A percentile compares a stretch with the other conserved stretches of the same genome.
phyloP scores from a whole-genome alignment of 2,888 invertebrate species.

The Amiota communis region DNA sequence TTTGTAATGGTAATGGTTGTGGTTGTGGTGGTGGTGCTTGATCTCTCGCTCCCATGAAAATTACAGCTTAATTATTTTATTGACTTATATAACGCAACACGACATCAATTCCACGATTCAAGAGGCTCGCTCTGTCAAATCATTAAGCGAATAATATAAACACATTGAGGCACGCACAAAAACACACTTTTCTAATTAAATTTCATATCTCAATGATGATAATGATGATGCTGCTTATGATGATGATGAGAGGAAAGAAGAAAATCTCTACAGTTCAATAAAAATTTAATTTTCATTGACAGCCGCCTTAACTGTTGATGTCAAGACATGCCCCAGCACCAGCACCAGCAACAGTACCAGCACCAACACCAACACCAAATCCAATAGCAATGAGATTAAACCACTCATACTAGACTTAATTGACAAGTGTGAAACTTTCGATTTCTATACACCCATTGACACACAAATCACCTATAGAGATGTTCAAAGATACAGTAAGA shows the following conservation, averaged over 20 bases:
- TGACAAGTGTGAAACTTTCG: constrained; percentile 66
- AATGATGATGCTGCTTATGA: neutral
- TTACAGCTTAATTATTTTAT: constrained; percentile 65
- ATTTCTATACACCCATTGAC: constrained; percentile 66
- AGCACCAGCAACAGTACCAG: neutral
- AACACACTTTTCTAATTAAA: constrained; percentile 59
- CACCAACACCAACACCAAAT: constrained; percentile 25
- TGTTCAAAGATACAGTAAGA: constrained; percentile 17
- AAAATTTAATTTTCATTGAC: constrained; percentile 66
- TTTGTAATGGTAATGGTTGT: neutral
- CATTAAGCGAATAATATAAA: constrained; percentile 52
- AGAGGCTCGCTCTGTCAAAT: constrained; percentile 26
- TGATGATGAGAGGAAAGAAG: neutral
- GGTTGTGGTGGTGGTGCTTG: neutral
- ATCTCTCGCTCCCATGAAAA: constrained; percentile 26
- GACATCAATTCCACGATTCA: constrained; percentile 34
- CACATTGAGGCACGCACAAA: constrained; percentile 43
- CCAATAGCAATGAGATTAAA: neutral
- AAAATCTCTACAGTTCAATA: constrained; percentile 52
- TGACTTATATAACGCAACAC: constrained; percentile 61
- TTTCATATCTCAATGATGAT: constrained; percentile 37
- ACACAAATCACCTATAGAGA: constrained; percentile 49
- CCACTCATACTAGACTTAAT: constrained; percentile 58
- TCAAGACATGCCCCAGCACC: constrained; percentile 34
- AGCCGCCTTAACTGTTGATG: constrained; percentile 47